Evolutionary conservation across 1,140 invertebrate genomes (phyloP).

Genomic region (Dendroctonus ponderosae): DNA sequence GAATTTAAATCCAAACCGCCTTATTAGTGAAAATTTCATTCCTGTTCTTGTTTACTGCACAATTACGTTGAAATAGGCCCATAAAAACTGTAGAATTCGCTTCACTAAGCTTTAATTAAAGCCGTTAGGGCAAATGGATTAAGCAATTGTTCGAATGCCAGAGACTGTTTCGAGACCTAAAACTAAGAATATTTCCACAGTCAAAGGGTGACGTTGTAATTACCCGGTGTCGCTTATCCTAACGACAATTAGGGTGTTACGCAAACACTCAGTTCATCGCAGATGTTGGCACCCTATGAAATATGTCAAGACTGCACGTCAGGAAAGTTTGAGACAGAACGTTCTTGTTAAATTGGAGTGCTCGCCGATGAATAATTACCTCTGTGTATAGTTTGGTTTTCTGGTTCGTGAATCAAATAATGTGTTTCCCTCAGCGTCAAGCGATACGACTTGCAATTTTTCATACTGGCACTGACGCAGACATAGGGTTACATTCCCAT

Average conservation of each 20-base stretch:
- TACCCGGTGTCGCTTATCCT: conserved; percentile 29
- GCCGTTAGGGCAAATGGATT: conserved; percentile 26
- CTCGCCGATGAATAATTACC: conserved; percentile 25
- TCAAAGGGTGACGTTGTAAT: conserved; percentile 29
- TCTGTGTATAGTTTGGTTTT: background rate
- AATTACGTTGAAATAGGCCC: conserved; percentile 14
- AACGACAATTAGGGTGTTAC: conserved; percentile 32
- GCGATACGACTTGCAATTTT: too few species aligned
- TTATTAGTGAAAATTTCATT: conserved; percentile 5
- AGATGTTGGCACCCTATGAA: conserved; percentile 32
- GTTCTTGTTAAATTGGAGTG: conserved; percentile 21
- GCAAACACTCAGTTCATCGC: conserved; percentile 31
- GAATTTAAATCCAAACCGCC: background rate
- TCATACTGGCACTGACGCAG: too few species aligned
- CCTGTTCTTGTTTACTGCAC: conserved; percentile 13
- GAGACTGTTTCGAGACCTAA: conserved; percentile 16
- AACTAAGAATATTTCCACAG: conserved; percentile 29
- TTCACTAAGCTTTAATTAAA: conserved; percentile 26
- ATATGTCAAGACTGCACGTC: conserved; percentile 30
- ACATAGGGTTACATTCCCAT: too few species aligned
- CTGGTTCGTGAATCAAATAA: too few species aligned
- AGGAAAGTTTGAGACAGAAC: conserved; percentile 18
- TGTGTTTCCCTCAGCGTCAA: too few species aligned
- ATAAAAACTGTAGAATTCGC: conserved; percentile 12
- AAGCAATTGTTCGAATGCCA: conserved; percentile 31